These are phyloP conservation scores for Sinelater perroti DNA, from an alignment of 2,888 invertebrate genomes.

Conservation along the genomic window DNA sequence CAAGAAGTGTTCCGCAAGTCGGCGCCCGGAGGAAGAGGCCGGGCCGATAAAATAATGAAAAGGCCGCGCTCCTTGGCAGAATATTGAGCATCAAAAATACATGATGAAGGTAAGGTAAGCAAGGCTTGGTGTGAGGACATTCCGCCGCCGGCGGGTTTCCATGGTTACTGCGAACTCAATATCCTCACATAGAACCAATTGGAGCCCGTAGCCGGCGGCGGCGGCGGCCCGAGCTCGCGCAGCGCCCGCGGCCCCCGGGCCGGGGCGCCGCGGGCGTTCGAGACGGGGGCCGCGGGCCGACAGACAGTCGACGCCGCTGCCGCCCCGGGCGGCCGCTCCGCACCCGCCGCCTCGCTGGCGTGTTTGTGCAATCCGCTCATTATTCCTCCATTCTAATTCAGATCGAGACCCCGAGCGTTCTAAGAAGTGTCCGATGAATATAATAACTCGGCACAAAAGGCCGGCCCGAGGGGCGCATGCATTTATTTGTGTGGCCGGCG, in stretches of 20 bases:
- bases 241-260: conserved; percentile 47
- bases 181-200: conserved; percentile 57
- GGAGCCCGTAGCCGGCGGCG: conserved; percentile 41
- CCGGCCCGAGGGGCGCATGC: conserved; percentile 21
- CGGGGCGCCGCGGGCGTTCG: conserved; percentile 51
- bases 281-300: conserved; percentile 46
- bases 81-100: conserved; percentile 34
- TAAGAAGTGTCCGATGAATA: conserved; percentile 44
- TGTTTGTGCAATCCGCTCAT: conserved; percentile 47
- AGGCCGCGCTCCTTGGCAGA: conserved; percentile 4
- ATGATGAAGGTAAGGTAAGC: conserved; percentile 36
- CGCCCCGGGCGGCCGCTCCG: conserved; percentile 41
- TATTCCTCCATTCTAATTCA: conserved; percentile 47
- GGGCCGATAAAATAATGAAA: conserved; percentile 8
- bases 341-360: conserved; percentile 42
- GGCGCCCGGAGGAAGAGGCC: neutral
- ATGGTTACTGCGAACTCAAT: conserved; percentile 56
- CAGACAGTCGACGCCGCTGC: conserved; percentile 53
- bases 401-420: conserved; percentile 40
- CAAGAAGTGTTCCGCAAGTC: no score
- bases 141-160: conserved; percentile 50
- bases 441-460: conserved; percentile 43
- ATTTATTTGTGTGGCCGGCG: conserved; percentile 32
- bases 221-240: conserved; percentile 44
- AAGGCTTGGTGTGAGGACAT: conserved; percentile 41